Base-by-base conservation (phyloP, 1,140 invertebrate species). In the Dolichoris vasculosae region DNA sequence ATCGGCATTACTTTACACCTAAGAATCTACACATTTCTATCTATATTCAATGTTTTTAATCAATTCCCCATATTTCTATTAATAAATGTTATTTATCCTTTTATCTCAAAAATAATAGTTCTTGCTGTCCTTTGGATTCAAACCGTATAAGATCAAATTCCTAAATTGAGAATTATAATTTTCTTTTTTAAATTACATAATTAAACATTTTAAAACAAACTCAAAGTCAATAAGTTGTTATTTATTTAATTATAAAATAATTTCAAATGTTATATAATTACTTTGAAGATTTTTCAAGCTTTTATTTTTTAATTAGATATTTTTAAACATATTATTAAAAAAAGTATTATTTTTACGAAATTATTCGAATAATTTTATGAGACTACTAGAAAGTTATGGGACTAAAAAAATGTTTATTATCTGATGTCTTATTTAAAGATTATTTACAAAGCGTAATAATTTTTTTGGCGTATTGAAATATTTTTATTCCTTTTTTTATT, bases 41-140 rank as follows among this genome's bases (percentile, higher is more conserved):
- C n/a, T 46, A 46, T 38, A 9, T n/a, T 7, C 38, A 38, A 63
- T 83, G 59, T 76, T 32, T 73, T 76, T 40, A 71, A 82, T 35
- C 38, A 32, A 67, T 81, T 13, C 35, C 35, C 59, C 76, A 83
- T 83, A 76, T 76, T 83, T 76, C 71, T 26, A 46, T 35, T 63
- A 35, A 11, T 20, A 43, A 83, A 38, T 43, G 81, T 26, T 32
- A 20, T 76, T 83, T 43, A 35, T 46, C 23, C 40, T 63, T 67
- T 81, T 48, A 13, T 17, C 55, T 26, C 11, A 55, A 83, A 64
- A 83, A 83, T 83, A 51, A 83, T 76, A 83, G 76, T 75, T 20
- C n/a, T 23, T 26, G 23, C 11, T 43, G 23, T n/a, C 26, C 4
- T 2, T 13, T 32, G 0, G 32, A 35, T 69, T 35, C 7, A 69